Conservation (phyloP, 2,113 vertebrate genomes). For the Poeciliopsis retropinna region DNA sequence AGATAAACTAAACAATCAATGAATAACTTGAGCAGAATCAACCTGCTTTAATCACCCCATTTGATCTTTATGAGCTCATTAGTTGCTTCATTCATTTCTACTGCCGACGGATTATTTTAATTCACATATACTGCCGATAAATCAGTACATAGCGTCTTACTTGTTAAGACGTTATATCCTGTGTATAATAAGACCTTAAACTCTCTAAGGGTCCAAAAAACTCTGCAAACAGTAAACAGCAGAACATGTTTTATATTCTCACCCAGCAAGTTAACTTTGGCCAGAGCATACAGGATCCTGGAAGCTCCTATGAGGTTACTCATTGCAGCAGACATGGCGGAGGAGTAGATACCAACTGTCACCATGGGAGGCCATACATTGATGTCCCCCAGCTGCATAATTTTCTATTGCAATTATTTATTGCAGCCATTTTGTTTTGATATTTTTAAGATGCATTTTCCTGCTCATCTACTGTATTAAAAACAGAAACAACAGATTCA, state of each 20-base stretch:
- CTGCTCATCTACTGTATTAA: too few species aligned
- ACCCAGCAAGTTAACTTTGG: slow-evolving; percentile 87
- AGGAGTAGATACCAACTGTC: slow-evolving; percentile 82
- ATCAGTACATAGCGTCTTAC: not conserved
- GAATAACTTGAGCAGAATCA: not conserved
- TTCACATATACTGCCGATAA: not conserved
- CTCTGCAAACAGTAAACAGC: not conserved
- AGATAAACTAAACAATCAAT: not conserved
- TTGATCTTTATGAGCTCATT: not conserved
- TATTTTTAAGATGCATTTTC: too few species aligned
- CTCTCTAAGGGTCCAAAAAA: not conserved
- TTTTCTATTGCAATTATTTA: too few species aligned
- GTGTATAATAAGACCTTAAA: not conserved
- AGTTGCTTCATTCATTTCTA: not conserved
- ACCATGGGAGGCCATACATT: slow-evolving; percentile 84
- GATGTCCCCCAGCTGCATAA: slow-evolving; percentile 71
- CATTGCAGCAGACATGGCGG: slow-evolving; percentile 84
- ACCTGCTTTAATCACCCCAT: not conserved
- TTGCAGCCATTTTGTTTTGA: too few species aligned
- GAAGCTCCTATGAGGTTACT: slow-evolving; percentile 87
- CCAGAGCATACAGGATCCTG: slow-evolving; percentile 83
- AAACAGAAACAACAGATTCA: not conserved
- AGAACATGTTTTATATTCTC: slow-evolving; percentile 21
- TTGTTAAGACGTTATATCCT: not conserved
- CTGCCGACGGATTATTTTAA: not conserved